phyloP scores from a whole-genome alignment of 2,888 invertebrate genomes.

The Sarcophaga carnaria region DNA sequence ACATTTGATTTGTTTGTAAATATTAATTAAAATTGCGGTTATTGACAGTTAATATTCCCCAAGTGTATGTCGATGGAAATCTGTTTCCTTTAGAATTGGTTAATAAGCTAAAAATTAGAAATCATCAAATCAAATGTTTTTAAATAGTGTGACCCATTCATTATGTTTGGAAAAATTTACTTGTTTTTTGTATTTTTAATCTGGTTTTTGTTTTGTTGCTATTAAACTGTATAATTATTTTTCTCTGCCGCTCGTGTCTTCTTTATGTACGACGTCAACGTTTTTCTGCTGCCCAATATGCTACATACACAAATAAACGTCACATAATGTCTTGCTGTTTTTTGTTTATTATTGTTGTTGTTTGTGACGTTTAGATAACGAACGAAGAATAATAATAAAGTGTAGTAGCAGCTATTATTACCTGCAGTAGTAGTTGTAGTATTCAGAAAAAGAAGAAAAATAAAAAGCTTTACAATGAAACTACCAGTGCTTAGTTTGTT shows the following conservation, averaged over 20 bases:
- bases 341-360: not conserved
- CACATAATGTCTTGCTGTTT: not conserved
- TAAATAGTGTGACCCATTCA: not conserved
- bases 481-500: slow-evolving; percentile 71
- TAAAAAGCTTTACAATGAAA: slow-evolving; percentile 70
- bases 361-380: slow-evolving; percentile 44
- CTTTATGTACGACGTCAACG: not conserved
- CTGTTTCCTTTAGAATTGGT: not conserved
- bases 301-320: not conserved
- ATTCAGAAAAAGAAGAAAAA: not conserved
- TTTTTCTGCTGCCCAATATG: not conserved
- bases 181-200: slow-evolving; percentile 25
- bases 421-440: slow-evolving; percentile 14
- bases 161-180: slow-evolving; percentile 5
- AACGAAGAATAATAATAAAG: slow-evolving; percentile 3
- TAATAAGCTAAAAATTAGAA: not conserved
- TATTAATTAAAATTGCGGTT: slow-evolving; percentile 6
- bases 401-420: slow-evolving; percentile 4
- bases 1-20: slow-evolving; percentile 6
- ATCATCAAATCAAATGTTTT: not conserved
- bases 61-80: not conserved
- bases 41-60: not conserved
- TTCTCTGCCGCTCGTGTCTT: not conserved
- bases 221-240: not conserved
- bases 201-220: slow-evolving; percentile 6